phyloP scores from a whole-genome alignment of 2,113 vertebrate genomes.

The Brachionichthys hirsutus region DNA sequence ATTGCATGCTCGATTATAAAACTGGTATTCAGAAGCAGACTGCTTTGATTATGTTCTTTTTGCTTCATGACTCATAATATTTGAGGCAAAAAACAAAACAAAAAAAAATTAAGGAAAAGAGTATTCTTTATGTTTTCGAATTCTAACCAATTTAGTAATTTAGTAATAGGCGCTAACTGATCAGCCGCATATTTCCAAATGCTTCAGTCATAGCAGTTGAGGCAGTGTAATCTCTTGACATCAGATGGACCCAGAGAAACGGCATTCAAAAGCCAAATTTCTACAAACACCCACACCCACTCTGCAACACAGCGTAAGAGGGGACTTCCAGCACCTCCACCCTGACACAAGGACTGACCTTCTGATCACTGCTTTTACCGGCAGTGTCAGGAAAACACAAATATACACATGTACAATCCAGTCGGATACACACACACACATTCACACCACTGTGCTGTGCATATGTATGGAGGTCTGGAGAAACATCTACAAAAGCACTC shows the following conservation, averaged over 20 bases:
- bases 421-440: slow-evolving; percentile 3
- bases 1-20: too few relatives aligned
- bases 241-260: slow-evolving; percentile 22
- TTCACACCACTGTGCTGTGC: too few relatives aligned
- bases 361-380: slow-evolving; percentile 55
- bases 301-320: slow-evolving; percentile 26
- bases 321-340: slow-evolving; percentile 67
- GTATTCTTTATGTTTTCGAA: neutral
- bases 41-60: too few relatives aligned
- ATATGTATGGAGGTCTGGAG: too few relatives aligned
- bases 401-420: slow-evolving; percentile 24
- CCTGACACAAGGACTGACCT: slow-evolving; percentile 55
- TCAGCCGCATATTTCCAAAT: slow-evolving; percentile 1
- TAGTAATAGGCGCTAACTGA: neutral
- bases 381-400: slow-evolving; percentile 53
- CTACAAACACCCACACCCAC: slow-evolving; percentile 10
- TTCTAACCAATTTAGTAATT: too few relatives aligned
- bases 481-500: too few relatives aligned
- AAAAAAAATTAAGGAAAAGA: too few relatives aligned
- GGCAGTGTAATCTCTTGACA: slow-evolving; percentile 1
- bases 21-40: too few relatives aligned
- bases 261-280: slow-evolving; percentile 30
- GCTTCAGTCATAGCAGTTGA: slow-evolving; percentile 12
- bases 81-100: too few relatives aligned
- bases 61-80: too few relatives aligned